phyloP scores from a whole-genome alignment of 2,888 invertebrate species.

The Caenorhabditis sp. region DNA sequence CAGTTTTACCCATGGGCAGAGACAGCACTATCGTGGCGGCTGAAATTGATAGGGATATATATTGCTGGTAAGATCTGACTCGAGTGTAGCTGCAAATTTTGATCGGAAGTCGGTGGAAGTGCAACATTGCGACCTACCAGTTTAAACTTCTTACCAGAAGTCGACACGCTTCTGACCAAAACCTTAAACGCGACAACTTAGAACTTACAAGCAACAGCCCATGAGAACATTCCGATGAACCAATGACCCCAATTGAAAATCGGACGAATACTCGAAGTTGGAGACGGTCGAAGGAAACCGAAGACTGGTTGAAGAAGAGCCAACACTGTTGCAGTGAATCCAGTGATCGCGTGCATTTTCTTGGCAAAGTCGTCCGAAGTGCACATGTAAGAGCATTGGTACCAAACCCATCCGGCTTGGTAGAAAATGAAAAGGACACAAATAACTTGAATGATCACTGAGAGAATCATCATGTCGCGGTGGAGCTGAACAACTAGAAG shows the following conservation, averaged over 20 bases:
- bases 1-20: constrained; percentile 76
- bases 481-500: constrained; percentile 66
- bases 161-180: too few species aligned
- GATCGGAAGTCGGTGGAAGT: too few species aligned
- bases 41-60: constrained; percentile 35
- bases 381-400: constrained; percentile 76
- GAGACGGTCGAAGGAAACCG: constrained; percentile 72
- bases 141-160: too few species aligned
- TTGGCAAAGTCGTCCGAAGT: constrained; percentile 69
- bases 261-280: constrained; percentile 68
- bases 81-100: too few species aligned
- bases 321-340: constrained; percentile 67
- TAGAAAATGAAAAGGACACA: constrained; percentile 74
- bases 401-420: constrained; percentile 78
- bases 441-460: constrained; percentile 71
- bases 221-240: constrained; percentile 75
- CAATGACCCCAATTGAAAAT: constrained; percentile 77
- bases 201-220: constrained; percentile 72
- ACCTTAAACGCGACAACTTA: too few species aligned
- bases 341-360: constrained; percentile 69
- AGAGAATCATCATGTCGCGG: constrained; percentile 71
- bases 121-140: too few species aligned
- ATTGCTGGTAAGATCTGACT: too few species aligned
- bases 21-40: constrained; percentile 70
- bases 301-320: constrained; percentile 71